phyloP scores from a whole-genome alignment of 2,113 vertebrate species.

The Terrapene triunguis region DNA sequence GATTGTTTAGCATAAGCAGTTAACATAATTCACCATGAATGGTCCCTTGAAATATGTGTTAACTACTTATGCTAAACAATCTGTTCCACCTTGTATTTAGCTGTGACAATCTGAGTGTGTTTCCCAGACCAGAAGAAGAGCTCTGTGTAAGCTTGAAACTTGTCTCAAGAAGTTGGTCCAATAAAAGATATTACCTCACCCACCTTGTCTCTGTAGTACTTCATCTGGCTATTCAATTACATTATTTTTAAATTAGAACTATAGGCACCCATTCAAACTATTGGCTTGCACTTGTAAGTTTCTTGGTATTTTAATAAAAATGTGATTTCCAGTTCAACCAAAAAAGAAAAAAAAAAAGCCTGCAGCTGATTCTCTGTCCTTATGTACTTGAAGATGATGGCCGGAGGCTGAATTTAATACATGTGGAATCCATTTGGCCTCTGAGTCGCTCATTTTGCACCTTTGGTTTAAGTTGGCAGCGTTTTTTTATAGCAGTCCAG shows the following conservation, averaged over 20 bases:
- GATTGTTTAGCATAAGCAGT: not conserved
- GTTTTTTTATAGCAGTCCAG: not conserved
- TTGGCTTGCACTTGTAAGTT: not conserved
- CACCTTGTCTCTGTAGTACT: not conserved
- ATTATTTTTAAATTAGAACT: not conserved
- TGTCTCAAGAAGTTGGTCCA: not conserved
- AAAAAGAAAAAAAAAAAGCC: not conserved
- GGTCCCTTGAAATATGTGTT: not conserved
- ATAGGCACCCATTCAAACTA: not conserved
- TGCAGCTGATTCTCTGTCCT: not conserved
- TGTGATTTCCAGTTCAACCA: not conserved
- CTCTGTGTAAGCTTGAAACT: not conserved
- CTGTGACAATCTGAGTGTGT: not conserved
- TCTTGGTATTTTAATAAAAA: not conserved
- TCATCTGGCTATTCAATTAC: not conserved
- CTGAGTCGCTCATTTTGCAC: not conserved
- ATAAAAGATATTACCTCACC: not conserved
- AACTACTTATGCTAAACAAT: not conserved
- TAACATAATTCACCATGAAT: not conserved
- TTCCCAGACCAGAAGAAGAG: not conserved
- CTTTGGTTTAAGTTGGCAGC: not conserved
- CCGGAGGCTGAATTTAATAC: slow-evolving; percentile 21
- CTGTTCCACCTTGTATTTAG: not conserved
- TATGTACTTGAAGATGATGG: not conserved
- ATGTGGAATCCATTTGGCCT: not conserved